phyloP scores from a whole-genome alignment of 2,888 invertebrate genomes.

The Tillus elongatus region DNA sequence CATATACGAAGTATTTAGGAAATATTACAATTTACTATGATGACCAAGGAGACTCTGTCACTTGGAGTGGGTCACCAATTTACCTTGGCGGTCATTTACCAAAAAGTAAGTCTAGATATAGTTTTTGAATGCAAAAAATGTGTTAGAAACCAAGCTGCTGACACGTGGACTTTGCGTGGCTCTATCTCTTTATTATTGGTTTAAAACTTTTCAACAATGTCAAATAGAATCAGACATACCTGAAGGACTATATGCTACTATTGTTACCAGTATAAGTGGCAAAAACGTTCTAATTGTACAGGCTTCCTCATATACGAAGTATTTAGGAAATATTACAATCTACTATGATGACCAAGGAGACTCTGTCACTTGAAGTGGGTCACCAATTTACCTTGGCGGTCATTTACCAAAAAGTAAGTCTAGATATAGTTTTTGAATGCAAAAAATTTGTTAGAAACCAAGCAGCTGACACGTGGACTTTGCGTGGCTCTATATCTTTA shows the following conservation, averaged over 20 bases:
- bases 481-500: slow-evolving; percentile 1
- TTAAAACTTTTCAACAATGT: too few relatives aligned
- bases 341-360: slow-evolving; percentile 60
- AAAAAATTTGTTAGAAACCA: neutral
- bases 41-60: slow-evolving; percentile 52
- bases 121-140: neutral
- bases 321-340: slow-evolving; percentile 67
- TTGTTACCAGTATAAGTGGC: slow-evolving; percentile 49
- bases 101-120: too few relatives aligned
- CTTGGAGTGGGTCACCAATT: slow-evolving; percentile 63
- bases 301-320: slow-evolving; percentile 63
- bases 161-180: too few relatives aligned
- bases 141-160: too few relatives aligned
- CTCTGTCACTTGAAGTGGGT: slow-evolving; percentile 55
- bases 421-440: too few relatives aligned
- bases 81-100: slow-evolving; percentile 28
- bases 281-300: slow-evolving; percentile 59
- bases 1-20: slow-evolving; percentile 69
- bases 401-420: neutral
- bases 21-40: slow-evolving; percentile 65
- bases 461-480: too few relatives aligned
- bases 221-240: slow-evolving; percentile 50
- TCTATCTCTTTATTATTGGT: slow-evolving; percentile 3
- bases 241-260: slow-evolving; percentile 60
- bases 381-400: slow-evolving; percentile 53